Base-by-base conservation (phyloP, 1,140 invertebrate genomes). In the Trachymyrmex septentrionalis region DNA sequence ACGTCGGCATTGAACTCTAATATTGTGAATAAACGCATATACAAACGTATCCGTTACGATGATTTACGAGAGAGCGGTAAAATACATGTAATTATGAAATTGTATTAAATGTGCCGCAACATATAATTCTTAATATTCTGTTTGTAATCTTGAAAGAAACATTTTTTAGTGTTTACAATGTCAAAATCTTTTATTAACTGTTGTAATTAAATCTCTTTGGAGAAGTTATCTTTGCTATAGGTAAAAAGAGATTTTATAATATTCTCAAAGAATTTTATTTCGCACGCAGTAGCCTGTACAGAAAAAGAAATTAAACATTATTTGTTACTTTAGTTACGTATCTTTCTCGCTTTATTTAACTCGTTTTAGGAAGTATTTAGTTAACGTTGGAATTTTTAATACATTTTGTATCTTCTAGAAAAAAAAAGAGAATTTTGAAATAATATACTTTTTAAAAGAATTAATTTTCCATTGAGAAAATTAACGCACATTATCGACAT, bases 1-100 rank as follows among this genome's bases (percentile, higher is more conserved):
- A 50, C 44, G 27, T 30, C 9, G n/a, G 48, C 57, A 81, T 81
- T n/a, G 64, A 81, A 66, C 64, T 81, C 53, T 10, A 81, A 30
- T 44, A 71, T 5, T 34, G 50, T n/a, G 50, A 24, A 71, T 44
- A 57, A 71, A 71, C n/a, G 27, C 7, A 30, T 34, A 19, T 55
- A 57, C 48, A 69, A 67, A 71, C 50, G 21, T 44, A 44, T 81
- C 53, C 48, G 48, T 27, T 57, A 30, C 24, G 34, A 71, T 71
- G 38, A 81, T 81, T 81, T 81, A 71, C 21, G 78, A 55, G n/a
- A 24, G 3, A 14, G 0, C 16, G 14, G 14, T 16, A 21, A 48
- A 67, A 14, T 50, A 50, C 14, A 14, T 50, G 12, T 44, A 55
- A 80, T 38, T 38, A 2, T 9, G 21, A 9, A 81, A 57, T 57